Evolutionary conservation across 2,113 vertebrate species (phyloP).

Genomic region (Progne subis): DNA sequence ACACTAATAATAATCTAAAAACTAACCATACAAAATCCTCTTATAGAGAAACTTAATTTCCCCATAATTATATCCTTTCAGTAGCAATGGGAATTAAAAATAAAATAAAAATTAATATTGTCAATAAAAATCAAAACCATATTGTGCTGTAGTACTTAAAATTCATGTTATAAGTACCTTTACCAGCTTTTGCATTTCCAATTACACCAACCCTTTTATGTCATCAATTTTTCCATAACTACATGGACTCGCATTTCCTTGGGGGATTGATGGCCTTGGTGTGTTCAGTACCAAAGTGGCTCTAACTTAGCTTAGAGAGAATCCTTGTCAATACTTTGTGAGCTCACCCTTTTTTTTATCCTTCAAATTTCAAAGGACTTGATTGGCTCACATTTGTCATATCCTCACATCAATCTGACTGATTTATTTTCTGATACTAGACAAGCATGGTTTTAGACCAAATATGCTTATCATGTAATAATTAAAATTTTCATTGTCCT

Average conservation of each 20-base stretch:
- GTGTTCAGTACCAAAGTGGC: neutral
- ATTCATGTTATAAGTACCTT: neutral
- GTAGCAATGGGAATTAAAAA: neutral
- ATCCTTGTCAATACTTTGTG: neutral
- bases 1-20: neutral
- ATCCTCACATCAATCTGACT: neutral
- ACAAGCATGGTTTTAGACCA: neutral
- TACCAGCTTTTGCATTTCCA: neutral
- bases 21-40: neutral
- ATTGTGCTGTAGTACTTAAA: neutral
- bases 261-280: neutral
- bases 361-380: neutral
- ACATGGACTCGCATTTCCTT: neutral
- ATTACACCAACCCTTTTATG: neutral
- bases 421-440: neutral
- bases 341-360: neutral
- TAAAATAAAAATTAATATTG: neutral
- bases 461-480: neutral
- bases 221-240: neutral
- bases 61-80: neutral
- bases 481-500: neutral
- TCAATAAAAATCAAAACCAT: too few species aligned
- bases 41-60: neutral
- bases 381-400: neutral
- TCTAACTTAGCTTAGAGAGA: neutral